These are phyloP conservation scores for Hypomesus transpacificus DNA, from an alignment of 2,113 vertebrate genomes.

Conservation along the genomic window DNA sequence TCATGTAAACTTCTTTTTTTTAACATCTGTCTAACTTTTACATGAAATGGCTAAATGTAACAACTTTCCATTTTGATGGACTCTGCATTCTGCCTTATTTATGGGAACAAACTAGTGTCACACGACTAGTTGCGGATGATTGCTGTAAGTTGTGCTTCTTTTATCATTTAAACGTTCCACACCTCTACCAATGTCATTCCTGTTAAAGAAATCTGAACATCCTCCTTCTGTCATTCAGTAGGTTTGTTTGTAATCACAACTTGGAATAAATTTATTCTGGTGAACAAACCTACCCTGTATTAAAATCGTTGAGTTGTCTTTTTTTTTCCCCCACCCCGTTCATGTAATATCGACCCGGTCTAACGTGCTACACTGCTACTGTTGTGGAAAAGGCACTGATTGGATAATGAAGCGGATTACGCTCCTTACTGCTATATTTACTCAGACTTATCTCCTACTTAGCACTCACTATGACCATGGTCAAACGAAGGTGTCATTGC, in stretches of 20 bases:
- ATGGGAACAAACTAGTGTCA: slow-evolving; percentile 71
- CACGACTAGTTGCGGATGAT: slow-evolving; percentile 68
- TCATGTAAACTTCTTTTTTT: slow-evolving; percentile 69
- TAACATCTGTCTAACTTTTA: slow-evolving; percentile 64
- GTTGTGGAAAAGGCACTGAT: not conserved
- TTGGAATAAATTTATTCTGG: slow-evolving; percentile 1
- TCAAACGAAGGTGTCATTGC: not conserved
- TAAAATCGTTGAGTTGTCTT: not conserved
- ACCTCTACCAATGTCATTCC: slow-evolving; percentile 9
- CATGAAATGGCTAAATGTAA: slow-evolving; percentile 79
- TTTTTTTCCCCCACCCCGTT: not conserved
- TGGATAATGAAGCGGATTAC: slow-evolving; percentile 5
- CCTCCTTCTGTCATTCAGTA: not conserved
- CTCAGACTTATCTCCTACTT: slow-evolving; percentile 1
- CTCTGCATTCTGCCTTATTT: slow-evolving; percentile 81
- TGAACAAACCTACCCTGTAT: slow-evolving; percentile 1
- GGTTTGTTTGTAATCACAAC: slow-evolving; percentile 6
- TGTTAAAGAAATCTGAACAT: slow-evolving; percentile 2
- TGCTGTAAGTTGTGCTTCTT: slow-evolving; percentile 36
- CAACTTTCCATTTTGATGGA: slow-evolving; percentile 78
- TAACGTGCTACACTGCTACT: not conserved
- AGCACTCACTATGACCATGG: not conserved
- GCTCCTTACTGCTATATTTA: slow-evolving; percentile 8
- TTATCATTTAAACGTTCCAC: slow-evolving; percentile 1
- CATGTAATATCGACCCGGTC: not conserved